Conservation (phyloP, 2,113 vertebrate genomes). For the Chloroceryle aenea region DNA sequence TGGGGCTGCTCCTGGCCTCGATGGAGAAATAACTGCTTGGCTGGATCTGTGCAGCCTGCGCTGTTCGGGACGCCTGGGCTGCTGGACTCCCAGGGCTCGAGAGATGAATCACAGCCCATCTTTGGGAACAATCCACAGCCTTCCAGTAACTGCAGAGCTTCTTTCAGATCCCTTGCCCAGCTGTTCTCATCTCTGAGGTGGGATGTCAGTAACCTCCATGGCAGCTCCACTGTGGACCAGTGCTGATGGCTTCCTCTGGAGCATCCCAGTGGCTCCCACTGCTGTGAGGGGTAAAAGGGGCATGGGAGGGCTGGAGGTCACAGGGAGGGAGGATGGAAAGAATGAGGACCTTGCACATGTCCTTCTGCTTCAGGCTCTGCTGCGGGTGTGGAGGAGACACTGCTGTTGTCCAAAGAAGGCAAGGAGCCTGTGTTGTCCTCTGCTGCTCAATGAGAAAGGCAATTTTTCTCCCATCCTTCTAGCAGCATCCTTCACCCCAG, state of each 20-base stretch:
- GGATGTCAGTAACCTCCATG: not conserved
- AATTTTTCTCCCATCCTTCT: not conserved
- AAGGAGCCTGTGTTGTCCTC: accelerated
- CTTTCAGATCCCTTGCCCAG: not conserved
- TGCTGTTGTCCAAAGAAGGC: not conserved
- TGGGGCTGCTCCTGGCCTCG: not conserved
- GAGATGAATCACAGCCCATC: not conserved
- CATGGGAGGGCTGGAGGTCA: accelerated
- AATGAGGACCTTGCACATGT: accelerated
- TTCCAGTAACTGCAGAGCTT: not conserved
- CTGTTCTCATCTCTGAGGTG: not conserved
- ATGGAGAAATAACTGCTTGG: not conserved
- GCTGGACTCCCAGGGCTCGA: not conserved
- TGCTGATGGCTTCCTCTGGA: not conserved
- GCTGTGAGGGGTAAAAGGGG: not conserved
- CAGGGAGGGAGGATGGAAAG: not conserved
- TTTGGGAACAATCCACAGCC: not conserved
- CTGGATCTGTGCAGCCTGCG: not conserved
- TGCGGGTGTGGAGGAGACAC: accelerated
- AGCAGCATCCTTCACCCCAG: not conserved
- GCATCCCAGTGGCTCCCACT: accelerated
- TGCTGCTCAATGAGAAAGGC: not conserved
- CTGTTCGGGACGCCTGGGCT: accelerated
- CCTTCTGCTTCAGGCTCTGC: not conserved
- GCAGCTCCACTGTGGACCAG: accelerated